Percentiles rank a stretch among this genome's conserved stretches.
Conservation (phyloP, 2,797 vertebrate genomes). For the Mormyrus proboscirostris region DNA sequence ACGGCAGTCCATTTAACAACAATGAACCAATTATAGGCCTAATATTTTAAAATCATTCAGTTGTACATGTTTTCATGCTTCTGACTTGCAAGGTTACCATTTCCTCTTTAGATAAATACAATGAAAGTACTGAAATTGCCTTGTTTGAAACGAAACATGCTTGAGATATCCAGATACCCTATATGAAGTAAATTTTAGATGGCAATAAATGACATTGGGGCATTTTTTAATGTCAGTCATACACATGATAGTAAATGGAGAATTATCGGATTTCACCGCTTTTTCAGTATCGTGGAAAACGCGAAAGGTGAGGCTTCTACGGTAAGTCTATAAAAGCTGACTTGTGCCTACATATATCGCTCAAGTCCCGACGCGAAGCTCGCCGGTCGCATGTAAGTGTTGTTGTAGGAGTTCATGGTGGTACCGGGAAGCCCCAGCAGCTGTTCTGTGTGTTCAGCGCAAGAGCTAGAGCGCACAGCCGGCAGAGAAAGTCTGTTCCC, state of each 20-base stretch:
- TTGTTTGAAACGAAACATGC: neutral
- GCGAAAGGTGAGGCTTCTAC: neutral
- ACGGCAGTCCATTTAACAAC: neutral
- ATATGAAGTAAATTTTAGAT: neutral
- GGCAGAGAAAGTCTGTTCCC: constrained; percentile 69
- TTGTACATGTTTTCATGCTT: neutral
- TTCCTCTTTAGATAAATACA: neutral
- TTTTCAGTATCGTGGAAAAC: neutral
- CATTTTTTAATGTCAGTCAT: neutral
- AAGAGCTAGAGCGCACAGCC: constrained; percentile 64
- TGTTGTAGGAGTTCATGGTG: constrained; percentile 69
- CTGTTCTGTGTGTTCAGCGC: constrained; percentile 75
- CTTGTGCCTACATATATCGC: constrained; percentile 74
- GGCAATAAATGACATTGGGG: neutral
- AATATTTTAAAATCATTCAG: neutral
- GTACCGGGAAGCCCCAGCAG: constrained; percentile 68
- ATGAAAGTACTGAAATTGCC: neutral
- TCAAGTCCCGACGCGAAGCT: constrained; percentile 79
- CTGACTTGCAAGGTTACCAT: neutral
- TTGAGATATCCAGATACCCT: neutral
- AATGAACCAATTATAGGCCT: neutral
- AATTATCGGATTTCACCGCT: neutral
- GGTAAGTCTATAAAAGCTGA: neutral
- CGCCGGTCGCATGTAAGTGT: constrained; percentile 76
- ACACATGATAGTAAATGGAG: neutral